phyloP scores from a whole-genome alignment of 1,140 invertebrate species.

The Pemphigus obesinymphae region DNA sequence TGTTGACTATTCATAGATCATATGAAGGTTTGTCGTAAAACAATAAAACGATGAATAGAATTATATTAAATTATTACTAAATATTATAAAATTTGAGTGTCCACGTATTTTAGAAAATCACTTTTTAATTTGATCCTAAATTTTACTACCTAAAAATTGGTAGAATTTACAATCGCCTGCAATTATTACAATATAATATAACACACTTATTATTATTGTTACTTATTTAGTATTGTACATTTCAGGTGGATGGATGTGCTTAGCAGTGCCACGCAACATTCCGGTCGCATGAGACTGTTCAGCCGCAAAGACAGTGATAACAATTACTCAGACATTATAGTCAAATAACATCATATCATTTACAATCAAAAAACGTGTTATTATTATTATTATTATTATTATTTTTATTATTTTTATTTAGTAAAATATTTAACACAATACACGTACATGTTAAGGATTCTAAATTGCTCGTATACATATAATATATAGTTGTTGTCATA shows the following conservation, averaged over 20 bases:
- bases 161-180: no score
- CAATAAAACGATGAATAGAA: no score
- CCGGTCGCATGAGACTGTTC: constrained; percentile 48
- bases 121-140: no score
- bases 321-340: constrained; percentile 17
- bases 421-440: neutral
- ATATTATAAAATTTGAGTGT: no score
- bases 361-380: constrained; percentile 18
- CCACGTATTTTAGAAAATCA: no score
- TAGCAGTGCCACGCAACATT: constrained; percentile 61
- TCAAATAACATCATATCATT: neutral
- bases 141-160: no score
- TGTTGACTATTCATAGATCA: no score
- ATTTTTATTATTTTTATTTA: constrained; percentile 19
- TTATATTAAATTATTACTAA: no score
- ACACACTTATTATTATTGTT: no score
- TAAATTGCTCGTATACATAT: neutral
- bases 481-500: neutral
- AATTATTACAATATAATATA: no score
- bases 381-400: constrained; percentile 23
- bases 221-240: constrained; percentile 47
- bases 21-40: no score
- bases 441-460: neutral
- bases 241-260: constrained; percentile 75
- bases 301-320: constrained; percentile 47